These are phyloP conservation scores for Pyrrhia umbra DNA, from an alignment of 2,888 invertebrate genomes.

Conservation along the genomic window DNA sequence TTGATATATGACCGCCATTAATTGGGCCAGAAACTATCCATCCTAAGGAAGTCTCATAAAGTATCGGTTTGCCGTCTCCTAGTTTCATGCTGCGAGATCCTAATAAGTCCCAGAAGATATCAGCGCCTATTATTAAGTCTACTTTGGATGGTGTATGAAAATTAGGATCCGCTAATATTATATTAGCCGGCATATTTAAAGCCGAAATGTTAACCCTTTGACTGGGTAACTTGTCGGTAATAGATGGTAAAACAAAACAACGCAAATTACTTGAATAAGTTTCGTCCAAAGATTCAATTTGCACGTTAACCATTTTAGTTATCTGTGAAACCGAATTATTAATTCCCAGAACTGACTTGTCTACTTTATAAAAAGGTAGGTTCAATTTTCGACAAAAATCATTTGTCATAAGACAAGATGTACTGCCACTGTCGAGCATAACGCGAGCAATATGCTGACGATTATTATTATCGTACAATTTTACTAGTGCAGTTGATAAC, in stretches of 20 bases:
- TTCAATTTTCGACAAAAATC: background rate
- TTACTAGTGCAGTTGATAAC: background rate
- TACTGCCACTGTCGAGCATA: too few relatives aligned
- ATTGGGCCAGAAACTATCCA: background rate
- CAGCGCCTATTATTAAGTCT: too few relatives aligned
- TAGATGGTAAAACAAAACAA: background rate
- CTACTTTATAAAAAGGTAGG: background rate
- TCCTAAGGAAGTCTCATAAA: background rate
- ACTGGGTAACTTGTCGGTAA: background rate
- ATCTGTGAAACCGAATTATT: background rate
- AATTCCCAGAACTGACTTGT: background rate
- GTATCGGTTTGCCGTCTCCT: background rate
- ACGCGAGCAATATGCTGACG: background rate
- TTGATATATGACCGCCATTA: background rate
- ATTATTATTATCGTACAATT: background rate
- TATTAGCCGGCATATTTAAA: too few relatives aligned
- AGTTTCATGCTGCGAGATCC: background rate
- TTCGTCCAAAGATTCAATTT: background rate
- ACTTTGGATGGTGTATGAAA: too few relatives aligned
- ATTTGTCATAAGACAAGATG: background rate
- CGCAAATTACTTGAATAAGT: background rate
- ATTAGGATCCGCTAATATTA: too few relatives aligned
- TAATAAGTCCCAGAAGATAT: background rate
- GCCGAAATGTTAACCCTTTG: too few relatives aligned
- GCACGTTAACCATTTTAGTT: background rate